Base-by-base conservation (phyloP, 1,140 invertebrate genomes). In the Orius insidiosus region DNA sequence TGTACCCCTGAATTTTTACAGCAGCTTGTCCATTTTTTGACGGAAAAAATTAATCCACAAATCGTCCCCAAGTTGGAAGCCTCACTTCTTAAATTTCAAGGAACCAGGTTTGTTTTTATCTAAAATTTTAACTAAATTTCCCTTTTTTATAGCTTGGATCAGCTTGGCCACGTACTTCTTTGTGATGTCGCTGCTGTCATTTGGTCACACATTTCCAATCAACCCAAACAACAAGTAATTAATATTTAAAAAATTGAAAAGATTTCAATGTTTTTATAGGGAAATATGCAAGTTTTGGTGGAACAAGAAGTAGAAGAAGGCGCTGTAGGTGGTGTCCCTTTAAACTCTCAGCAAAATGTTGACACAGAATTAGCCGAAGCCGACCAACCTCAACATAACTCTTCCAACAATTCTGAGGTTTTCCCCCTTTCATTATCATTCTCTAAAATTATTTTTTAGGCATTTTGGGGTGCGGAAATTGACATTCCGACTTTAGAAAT, bases 1-100 rank as follows among this genome's bases (percentile, higher is more conserved):
- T 50, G 44, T 16, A 33, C 49, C 1, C 45, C 45, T 36, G 49
- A 50, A 24, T 16, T 50, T 30, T 10, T 50, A 8, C 45, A 46
- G n/a, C 31, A 46, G 31, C 9, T 50, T 18, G 42, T 50, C 11
- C 16, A 44, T 11, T 30, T 50, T n/a, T 30, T 38, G 3, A 33
- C 37, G 36, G 30, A 41, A n/a, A 9, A 11, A n/a, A 31, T 43
- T 30, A n/a, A 43, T 43, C 24, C 41, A 2, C 11, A 47, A 3
- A 19, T 49, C 11, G 46, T 46, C 35, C 40, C 46, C 2, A 24
- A 32, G 10, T 37, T 54, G 13, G 51, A 53, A 37, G 40, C 48
- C 15, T 47, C 49, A 44, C 41, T 54, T 9, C 37, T 45, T 10
- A 54, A 54, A 48, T 54, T 54, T 33, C 46, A 51, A 37, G 53